Percentiles rank a stretch among this genome's conserved stretches.
phyloP scores from a whole-genome alignment of 2,888 invertebrate genomes.

The Barypeithes pellucidus region DNA sequence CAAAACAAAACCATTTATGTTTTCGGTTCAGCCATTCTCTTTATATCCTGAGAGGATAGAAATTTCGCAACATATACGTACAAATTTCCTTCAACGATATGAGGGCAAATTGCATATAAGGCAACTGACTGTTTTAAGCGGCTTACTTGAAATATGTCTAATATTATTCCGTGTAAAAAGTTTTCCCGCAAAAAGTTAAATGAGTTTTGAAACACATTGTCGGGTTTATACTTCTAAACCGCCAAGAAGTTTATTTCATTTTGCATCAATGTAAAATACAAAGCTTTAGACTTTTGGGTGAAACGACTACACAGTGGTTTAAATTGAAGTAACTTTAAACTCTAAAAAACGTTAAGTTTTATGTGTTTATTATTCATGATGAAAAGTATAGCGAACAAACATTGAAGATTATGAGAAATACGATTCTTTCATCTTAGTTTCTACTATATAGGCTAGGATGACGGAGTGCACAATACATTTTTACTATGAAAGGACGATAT shows the following conservation, averaged over 20 bases:
- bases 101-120: slow-evolving; percentile 40
- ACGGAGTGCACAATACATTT: no score
- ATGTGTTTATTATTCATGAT: no score
- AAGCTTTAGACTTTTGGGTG: background rate
- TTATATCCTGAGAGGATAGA: slow-evolving; percentile 26
- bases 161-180: slow-evolving; percentile 47
- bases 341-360: no score
- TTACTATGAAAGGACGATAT: no score
- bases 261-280: slow-evolving; percentile 9
- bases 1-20: slow-evolving; percentile 27
- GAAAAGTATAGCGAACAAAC: no score
- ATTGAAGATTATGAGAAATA: no score
- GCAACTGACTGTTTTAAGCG: slow-evolving; percentile 35
- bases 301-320: no score
- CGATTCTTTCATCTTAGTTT: no score
- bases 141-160: slow-evolving; percentile 41
- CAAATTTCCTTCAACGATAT: slow-evolving; percentile 34
- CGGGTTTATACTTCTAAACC: slow-evolving; percentile 19
- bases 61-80: slow-evolving; percentile 30
- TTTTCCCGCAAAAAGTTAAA: slow-evolving; percentile 31
- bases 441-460: no score
- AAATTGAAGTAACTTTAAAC: no score
- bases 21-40: slow-evolving; percentile 30
- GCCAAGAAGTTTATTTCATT: slow-evolving; percentile 17
- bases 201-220: slow-evolving; percentile 47